Evolutionary conservation across 2,113 vertebrate genomes (phyloP), one percentile per base, ranked within the genome.

Genomic region (Alethe diademata): DNA sequence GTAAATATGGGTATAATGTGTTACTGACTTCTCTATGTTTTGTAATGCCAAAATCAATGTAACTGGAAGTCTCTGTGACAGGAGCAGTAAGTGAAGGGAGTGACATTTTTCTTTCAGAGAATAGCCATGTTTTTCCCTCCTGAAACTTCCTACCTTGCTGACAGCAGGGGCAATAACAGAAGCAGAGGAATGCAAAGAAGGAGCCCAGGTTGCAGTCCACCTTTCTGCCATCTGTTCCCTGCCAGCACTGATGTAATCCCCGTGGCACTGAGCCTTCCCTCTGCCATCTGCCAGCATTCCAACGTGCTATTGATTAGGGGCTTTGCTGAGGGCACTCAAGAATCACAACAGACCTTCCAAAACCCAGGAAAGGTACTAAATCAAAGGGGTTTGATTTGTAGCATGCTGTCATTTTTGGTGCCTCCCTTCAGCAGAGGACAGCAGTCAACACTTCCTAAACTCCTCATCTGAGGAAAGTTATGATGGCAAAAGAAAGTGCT

Each of bases 301-400:
- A 6, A 57, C 45, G 60, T 64, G 90, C 85, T 60, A 72, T 81
- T 60, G 86, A 88, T 88, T 35, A 40, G 62, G 48, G 16, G 14
- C 31, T 80, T 45, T 78, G 35, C 75, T 62, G 24, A 62, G 93
- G 92, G 84, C 94, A 80, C 92, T 67, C 4, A 73, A 78, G 78
- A 92, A 90, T 67, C 85, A 83, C 85, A 90, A 11, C 82, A 86
- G 81, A 65, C 92, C 93, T 93, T 82, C 81, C 56, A 7, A 51
- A 93, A 71, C 72, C 26, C 12, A 4, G 57, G 26, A 31, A 71
- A 76, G 62, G 58, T 36, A 23, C 67, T 91, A 85, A 88, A 91
- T 88, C 85, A 72, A 42, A 76, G 62, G 35, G 5, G 14, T 62
- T 90, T 96, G 96, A 95, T 95, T 97, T 96, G 94, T 88, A 56